Evolutionary conservation across 2,888 invertebrate genomes (phyloP).

Genomic region (Sussaba pulchella): DNA sequence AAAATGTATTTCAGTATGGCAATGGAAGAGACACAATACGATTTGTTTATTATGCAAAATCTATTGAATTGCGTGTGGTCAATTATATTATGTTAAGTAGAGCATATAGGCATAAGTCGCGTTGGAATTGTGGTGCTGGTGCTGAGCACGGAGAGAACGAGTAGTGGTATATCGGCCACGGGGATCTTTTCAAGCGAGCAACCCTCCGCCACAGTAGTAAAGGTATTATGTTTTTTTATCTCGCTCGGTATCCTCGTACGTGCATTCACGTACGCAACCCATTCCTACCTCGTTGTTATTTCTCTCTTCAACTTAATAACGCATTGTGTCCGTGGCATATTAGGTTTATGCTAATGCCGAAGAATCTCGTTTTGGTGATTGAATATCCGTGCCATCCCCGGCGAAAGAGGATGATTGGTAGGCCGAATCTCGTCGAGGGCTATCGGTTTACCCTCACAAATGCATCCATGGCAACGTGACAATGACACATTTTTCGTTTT

Average conservation of each 20-base stretch:
- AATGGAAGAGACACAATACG: slow-evolving; percentile 70
- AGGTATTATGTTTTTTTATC: slow-evolving; percentile 57
- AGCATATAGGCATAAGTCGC: slow-evolving; percentile 75
- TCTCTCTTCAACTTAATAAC: slow-evolving; percentile 80
- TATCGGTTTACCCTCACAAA: slow-evolving; percentile 42
- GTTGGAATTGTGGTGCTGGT: slow-evolving; percentile 61
- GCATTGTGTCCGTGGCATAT: slow-evolving; percentile 83
- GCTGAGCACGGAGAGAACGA: slow-evolving; percentile 22
- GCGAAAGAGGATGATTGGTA: neutral
- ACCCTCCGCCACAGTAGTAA: slow-evolving; percentile 50
- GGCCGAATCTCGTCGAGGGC: neutral
- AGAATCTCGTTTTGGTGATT: slow-evolving; percentile 75
- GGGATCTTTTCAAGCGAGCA: slow-evolving; percentile 58
- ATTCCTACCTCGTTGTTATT: slow-evolving; percentile 45
- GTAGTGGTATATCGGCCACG: slow-evolving; percentile 48
- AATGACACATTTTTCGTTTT: slow-evolving; percentile 53
- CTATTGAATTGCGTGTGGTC: slow-evolving; percentile 83
- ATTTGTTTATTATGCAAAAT: slow-evolving; percentile 81
- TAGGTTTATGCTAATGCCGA: slow-evolving; percentile 83
- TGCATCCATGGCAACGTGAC: slow-evolving; percentile 28
- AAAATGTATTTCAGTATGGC: neutral
- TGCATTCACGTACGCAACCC: slow-evolving; percentile 4
- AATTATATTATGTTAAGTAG: slow-evolving; percentile 84
- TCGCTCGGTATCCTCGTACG: slow-evolving; percentile 39
- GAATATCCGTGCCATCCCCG: slow-evolving; percentile 66